Evolutionary conservation across 1,140 invertebrate species (phyloP).

Genomic region (Drosophila navojoa): DNA sequence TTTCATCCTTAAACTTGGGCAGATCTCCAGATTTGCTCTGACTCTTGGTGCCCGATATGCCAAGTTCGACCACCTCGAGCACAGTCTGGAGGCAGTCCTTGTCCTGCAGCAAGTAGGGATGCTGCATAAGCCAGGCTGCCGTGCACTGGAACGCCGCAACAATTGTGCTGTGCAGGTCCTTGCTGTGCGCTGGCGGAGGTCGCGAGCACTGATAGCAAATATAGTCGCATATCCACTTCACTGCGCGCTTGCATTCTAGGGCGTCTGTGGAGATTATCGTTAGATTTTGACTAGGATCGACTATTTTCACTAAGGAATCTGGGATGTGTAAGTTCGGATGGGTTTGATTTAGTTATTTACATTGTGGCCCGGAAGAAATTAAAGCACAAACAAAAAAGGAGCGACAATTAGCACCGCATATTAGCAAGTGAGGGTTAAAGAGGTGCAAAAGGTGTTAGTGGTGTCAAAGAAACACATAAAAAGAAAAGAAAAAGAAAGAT

Average conservation of each 20-base stretch:
- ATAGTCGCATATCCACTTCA: constrained; percentile 99
- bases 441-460: constrained; percentile 13
- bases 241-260: constrained; percentile 94
- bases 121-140: constrained; percentile 95
- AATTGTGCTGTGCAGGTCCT: constrained; percentile 98
- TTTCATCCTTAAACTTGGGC: constrained; percentile 97
- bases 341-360: constrained; percentile 46
- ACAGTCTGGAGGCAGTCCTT: constrained; percentile 96
- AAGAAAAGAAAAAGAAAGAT: constrained; percentile 78
- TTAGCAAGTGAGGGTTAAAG: constrained; percentile 24
- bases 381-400: constrained; percentile 45
- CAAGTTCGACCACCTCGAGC: constrained; percentile 98
- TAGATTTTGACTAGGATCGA: constrained; percentile 83
- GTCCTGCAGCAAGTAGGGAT: constrained; percentile 94
- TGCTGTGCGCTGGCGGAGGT: constrained; percentile 97
- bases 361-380: constrained; percentile 30
- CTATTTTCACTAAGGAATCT: constrained; percentile 83
- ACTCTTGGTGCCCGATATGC: constrained; percentile 97
- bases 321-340: constrained; percentile 41
- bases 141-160: constrained; percentile 97
- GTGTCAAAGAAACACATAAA: constrained; percentile 51
- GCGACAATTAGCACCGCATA: constrained; percentile 31
- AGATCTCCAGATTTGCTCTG: constrained; percentile 94
- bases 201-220: constrained; percentile 97
- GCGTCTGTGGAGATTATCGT: constrained; percentile 87